phyloP scores from a whole-genome alignment of 2,888 invertebrate genomes.

The Eristalis arbustorum region DNA sequence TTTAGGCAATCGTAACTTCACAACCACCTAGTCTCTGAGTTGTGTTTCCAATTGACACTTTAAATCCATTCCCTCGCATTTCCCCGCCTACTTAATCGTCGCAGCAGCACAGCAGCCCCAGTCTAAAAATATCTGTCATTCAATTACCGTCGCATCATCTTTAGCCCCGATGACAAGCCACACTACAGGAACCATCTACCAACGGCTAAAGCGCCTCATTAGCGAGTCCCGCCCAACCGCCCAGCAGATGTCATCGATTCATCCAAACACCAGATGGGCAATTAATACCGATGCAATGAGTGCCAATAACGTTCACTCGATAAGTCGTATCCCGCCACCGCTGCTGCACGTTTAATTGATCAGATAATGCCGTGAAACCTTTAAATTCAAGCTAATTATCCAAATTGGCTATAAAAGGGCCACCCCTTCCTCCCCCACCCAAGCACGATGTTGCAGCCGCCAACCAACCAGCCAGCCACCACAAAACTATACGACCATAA shows the following conservation, averaged over 20 bases:
- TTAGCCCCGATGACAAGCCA: too few relatives aligned
- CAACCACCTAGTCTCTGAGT: too few relatives aligned
- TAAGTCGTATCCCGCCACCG: constrained; percentile 27
- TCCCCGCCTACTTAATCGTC: too few relatives aligned
- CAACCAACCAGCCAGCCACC: constrained; percentile 2
- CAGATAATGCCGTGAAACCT: constrained; percentile 58
- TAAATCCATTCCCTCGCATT: too few relatives aligned
- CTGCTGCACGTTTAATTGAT: constrained; percentile 49
- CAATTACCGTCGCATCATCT: too few relatives aligned
- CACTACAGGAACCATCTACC: neutral
- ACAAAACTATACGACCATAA: constrained; percentile 19
- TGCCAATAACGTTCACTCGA: constrained; percentile 14
- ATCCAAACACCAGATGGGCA: constrained; percentile 37
- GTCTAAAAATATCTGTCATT: too few relatives aligned
- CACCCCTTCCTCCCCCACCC: neutral
- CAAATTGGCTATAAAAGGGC: constrained; percentile 54
- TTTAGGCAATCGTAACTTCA: too few relatives aligned
- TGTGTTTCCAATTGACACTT: too few relatives aligned
- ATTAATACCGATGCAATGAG: constrained; percentile 50
- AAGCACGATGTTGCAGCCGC: constrained; percentile 12
- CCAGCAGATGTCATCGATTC: neutral
- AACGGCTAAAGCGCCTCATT: too few relatives aligned
- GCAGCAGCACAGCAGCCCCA: too few relatives aligned
- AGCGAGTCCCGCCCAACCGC: neutral
- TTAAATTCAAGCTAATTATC: constrained; percentile 67